Conservation (phyloP, 2,113 vertebrate species). For the Noctilio leporinus region DNA sequence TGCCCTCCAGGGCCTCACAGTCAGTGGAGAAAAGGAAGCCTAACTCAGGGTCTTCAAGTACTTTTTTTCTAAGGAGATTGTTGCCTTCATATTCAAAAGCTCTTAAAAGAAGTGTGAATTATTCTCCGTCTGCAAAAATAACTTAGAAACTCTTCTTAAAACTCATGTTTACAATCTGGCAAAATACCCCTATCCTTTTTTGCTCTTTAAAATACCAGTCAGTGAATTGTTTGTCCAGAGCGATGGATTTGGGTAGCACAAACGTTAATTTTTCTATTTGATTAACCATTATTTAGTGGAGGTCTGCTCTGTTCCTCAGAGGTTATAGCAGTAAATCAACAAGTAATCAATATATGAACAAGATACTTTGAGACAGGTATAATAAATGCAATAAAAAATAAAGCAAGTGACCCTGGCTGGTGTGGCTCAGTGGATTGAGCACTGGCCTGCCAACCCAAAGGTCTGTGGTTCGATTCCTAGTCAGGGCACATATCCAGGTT, state of each 20-base stretch:
- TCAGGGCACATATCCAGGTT: too few species aligned
- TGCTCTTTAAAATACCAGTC: neutral
- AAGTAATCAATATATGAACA: neutral
- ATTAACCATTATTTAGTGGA: neutral
- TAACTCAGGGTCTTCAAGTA: neutral
- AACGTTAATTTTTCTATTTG: neutral
- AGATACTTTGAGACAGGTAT: neutral
- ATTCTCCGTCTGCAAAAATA: neutral
- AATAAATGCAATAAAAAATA: neutral
- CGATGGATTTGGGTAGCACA: neutral
- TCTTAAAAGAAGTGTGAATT: neutral
- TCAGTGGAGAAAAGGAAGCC: neutral
- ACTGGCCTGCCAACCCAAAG: too few species aligned
- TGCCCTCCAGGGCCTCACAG: fast-evolving
- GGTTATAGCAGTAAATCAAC: neutral
- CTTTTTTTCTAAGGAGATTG: neutral
- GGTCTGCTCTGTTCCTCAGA: neutral
- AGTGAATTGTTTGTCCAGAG: neutral
- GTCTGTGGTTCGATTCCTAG: too few species aligned
- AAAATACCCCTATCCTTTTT: neutral
- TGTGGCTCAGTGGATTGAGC: too few species aligned
- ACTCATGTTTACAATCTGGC: neutral
- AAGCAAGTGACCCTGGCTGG: neutral
- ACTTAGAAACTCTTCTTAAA: neutral
- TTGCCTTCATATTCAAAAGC: neutral